Evolutionary conservation across 2,888 invertebrate genomes (phyloP).

Genomic region (Drepana falcataria): DNA sequence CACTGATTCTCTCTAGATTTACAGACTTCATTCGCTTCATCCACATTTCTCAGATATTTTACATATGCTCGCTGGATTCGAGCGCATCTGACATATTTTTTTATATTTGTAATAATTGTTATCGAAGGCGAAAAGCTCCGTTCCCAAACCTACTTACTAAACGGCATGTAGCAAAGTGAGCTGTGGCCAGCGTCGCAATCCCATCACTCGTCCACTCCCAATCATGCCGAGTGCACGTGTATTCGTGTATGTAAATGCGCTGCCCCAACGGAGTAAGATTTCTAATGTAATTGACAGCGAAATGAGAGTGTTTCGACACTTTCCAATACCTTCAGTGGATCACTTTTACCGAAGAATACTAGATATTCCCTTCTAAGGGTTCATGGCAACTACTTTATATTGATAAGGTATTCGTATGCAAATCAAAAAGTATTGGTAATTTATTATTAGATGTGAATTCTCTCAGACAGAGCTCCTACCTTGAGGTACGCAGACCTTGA

Average conservation of each 20-base stretch:
- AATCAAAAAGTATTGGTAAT: too few relatives aligned
- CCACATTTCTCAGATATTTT: too few relatives aligned
- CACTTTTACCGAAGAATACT: not conserved
- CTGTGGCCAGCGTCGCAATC: constrained; percentile 20
- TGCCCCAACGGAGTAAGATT: constrained; percentile 44
- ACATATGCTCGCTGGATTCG: too few relatives aligned
- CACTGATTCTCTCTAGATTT: too few relatives aligned
- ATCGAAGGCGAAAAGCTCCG: not conserved
- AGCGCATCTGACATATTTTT: too few relatives aligned
- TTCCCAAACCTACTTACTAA: not conserved
- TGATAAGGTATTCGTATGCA: not conserved
- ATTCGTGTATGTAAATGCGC: constrained; percentile 48
- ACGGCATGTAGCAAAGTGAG: constrained; percentile 1
- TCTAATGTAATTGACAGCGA: constrained; percentile 66
- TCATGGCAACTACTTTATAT: not conserved
- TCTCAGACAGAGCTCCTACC: too few relatives aligned
- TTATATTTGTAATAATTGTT: too few relatives aligned
- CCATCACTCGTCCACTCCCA: constrained; percentile 14
- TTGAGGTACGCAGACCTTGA: too few relatives aligned
- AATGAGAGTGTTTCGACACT: constrained; percentile 37
- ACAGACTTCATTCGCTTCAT: too few relatives aligned
- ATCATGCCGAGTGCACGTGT: constrained; percentile 57
- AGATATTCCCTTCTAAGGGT: not conserved
- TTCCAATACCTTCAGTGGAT: constrained; percentile 6
- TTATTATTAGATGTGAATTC: too few relatives aligned